phyloP scores from a whole-genome alignment of 2,888 invertebrate genomes.

The Cyrtodaria siliqua region DNA sequence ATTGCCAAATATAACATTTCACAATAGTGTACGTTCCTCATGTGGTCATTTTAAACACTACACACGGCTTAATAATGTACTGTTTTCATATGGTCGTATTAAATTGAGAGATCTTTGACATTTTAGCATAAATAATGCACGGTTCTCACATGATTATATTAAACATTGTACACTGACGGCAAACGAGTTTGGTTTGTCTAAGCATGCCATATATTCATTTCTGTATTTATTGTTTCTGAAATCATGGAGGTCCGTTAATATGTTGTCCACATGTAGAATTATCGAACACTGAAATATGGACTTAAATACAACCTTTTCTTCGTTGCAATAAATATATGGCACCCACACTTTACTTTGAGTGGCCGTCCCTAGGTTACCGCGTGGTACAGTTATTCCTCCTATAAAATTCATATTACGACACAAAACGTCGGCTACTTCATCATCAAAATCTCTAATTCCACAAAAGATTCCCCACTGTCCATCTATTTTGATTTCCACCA shows the following conservation, averaged over 20 bases:
- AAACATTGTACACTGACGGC: slow-evolving; percentile 59
- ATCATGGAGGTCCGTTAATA: slow-evolving; percentile 29
- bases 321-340: slow-evolving; percentile 49
- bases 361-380: slow-evolving; percentile 38
- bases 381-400: slow-evolving; percentile 37
- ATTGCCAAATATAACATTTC: too few species aligned
- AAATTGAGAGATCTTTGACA: too few species aligned
- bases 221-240: slow-evolving; percentile 45
- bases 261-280: slow-evolving; percentile 47
- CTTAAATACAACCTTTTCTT: slow-evolving; percentile 10
- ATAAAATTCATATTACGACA: slow-evolving; percentile 60
- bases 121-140: too few species aligned
- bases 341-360: slow-evolving; percentile 39
- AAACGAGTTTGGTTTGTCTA: slow-evolving; percentile 38
- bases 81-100: too few species aligned
- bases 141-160: too few species aligned
- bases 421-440: slow-evolving; percentile 50
- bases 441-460: slow-evolving; percentile 47
- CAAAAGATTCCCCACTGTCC: slow-evolving; percentile 56
- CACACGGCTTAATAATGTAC: too few species aligned
- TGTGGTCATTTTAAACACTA: too few species aligned
- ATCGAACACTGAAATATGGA: slow-evolving; percentile 51
- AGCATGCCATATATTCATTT: slow-evolving; percentile 48
- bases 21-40: too few species aligned
- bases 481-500: slow-evolving; percentile 55